Evolutionary conservation across 2,113 vertebrate genomes (phyloP).

Genomic region (Pelmatolapia mariae): DNA sequence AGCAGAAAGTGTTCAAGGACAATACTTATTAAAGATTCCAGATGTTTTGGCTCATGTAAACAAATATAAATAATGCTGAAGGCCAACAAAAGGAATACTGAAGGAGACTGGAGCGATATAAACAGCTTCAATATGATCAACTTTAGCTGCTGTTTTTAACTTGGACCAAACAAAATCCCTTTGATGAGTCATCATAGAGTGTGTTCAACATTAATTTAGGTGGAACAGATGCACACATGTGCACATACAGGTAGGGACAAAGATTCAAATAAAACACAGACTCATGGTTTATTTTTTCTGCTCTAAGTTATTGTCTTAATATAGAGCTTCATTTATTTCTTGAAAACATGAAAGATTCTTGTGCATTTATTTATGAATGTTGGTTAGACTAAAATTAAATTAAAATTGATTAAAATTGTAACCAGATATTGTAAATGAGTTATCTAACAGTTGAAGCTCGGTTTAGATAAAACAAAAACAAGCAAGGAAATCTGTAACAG

Average conservation of each 20-base stretch:
- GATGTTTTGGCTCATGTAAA: not conserved
- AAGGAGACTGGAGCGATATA: not conserved
- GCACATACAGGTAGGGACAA: not conserved
- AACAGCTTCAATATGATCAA: not conserved
- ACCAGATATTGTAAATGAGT: not conserved
- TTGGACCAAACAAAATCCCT: not conserved
- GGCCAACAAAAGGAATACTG: not conserved
- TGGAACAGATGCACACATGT: not conserved
- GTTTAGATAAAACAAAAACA: not conserved
- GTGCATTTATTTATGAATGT: not conserved
- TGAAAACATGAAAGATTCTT: not conserved
- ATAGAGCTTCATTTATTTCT: not conserved
- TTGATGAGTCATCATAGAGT: not conserved
- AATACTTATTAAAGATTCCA: not conserved
- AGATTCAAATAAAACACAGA: not conserved
- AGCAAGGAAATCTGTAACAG: not conserved
- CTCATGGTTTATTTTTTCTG: not conserved
- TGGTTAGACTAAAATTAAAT: not conserved
- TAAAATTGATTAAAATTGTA: rapidly evolving
- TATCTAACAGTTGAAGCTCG: not conserved
- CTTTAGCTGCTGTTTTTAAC: not conserved
- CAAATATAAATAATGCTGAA: not conserved
- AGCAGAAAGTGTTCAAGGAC: rapidly evolving
- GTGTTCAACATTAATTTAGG: rapidly evolving
- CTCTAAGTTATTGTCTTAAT: not conserved